Evolutionary conservation across 2,888 invertebrate genomes (phyloP).

Genomic region (Tetragonula carbonaria): DNA sequence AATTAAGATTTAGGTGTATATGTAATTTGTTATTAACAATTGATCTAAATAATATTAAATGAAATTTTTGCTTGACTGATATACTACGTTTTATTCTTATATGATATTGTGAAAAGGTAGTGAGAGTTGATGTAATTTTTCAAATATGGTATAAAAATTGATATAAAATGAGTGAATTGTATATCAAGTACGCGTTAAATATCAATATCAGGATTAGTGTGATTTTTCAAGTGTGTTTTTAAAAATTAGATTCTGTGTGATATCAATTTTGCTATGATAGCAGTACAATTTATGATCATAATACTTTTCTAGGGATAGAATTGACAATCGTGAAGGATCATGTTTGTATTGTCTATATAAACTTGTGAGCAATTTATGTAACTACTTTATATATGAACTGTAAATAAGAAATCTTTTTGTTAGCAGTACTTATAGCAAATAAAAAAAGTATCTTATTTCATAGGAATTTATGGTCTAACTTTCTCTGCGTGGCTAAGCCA

Average conservation of each 20-base stretch:
- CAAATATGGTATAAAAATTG: neutral
- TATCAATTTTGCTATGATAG: neutral
- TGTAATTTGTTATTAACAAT: neutral
- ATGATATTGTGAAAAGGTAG: neutral
- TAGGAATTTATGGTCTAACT: constrained; percentile 3
- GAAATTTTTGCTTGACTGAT: constrained; percentile 1
- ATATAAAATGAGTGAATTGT: neutral
- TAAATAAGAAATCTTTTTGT: constrained; percentile 53
- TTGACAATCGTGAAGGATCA: constrained; percentile 4
- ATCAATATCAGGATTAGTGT: neutral
- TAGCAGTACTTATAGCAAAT: constrained; percentile 22
- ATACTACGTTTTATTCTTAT: constrained; percentile 3
- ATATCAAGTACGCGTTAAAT: neutral
- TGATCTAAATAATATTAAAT: neutral
- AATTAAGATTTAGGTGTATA: neutral
- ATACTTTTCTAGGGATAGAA: constrained; percentile 23
- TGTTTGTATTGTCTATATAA: constrained; percentile 20
- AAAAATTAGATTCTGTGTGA: neutral
- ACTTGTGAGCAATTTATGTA: constrained; percentile 57
- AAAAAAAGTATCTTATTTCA: constrained; percentile 28
- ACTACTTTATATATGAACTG: constrained; percentile 64
- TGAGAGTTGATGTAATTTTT: neutral
- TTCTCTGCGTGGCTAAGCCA: neutral
- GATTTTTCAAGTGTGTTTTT: neutral
- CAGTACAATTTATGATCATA: neutral